Evolutionary conservation across 1,140 invertebrate genomes (phyloP).

Genomic region (Eumaeus atala): DNA sequence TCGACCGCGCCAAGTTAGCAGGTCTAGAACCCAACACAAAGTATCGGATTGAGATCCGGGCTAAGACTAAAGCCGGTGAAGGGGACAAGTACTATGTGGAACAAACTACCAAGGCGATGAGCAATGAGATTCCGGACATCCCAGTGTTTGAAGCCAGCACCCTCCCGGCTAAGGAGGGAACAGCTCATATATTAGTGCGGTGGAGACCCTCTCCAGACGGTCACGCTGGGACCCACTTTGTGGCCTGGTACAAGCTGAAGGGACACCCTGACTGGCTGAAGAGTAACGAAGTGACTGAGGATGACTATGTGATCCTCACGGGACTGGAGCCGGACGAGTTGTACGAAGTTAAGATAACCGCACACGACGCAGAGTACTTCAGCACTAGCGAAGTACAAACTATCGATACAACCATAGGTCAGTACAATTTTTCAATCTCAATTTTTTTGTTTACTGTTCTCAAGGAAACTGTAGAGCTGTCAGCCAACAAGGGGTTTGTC

Average conservation of each 20-base stretch:
- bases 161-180: conserved; percentile 82
- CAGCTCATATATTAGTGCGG: conserved; percentile 83
- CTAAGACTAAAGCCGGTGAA: conserved; percentile 88
- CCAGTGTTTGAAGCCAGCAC: conserved; percentile 85
- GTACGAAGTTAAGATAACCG: conserved; percentile 93
- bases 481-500: too few species aligned
- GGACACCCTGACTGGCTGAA: conserved; percentile 80
- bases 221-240: conserved; percentile 89
- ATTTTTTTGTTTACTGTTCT: too few species aligned
- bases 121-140: conserved; percentile 79
- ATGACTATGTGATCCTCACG: conserved; percentile 83
- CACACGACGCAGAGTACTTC: conserved; percentile 89
- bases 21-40: conserved; percentile 89
- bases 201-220: conserved; percentile 87
- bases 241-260: conserved; percentile 83
- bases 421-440: conserved; percentile 24
- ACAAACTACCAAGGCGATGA: conserved; percentile 78
- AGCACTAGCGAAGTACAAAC: conserved; percentile 83
- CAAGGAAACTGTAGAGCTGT: too few species aligned
- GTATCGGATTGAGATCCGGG: conserved; percentile 89
- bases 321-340: conserved; percentile 88
- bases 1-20: conserved; percentile 88
- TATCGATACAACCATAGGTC: conserved; percentile 82
- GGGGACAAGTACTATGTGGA: conserved; percentile 91
- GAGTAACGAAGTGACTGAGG: conserved; percentile 80